Base-by-base conservation (phyloP, 2,113 vertebrate species). In the Polyodon spathula region DNA sequence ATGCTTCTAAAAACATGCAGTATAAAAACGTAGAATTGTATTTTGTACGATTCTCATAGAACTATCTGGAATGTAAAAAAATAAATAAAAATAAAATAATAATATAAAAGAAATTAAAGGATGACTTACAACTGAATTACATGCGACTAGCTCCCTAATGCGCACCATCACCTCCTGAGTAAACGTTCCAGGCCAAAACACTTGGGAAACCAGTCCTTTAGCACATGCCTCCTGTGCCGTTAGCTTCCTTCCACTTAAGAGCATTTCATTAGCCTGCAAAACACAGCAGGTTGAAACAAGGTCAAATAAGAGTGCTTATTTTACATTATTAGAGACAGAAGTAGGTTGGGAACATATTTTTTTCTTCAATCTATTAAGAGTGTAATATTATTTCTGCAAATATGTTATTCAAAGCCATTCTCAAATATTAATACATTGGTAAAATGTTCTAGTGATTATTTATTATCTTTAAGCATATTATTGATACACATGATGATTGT, bases 161-260 rank as follows among this genome's bases (percentile, higher is more conserved):
- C 96, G 86, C 73, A 93, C 86, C 92, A 94, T 94, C 61, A 99
- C 95, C 84, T 99, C 95, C 78, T 98, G 95, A 53, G 87, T 92
- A 80, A 98, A 99, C 3, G 95, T 97, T 65, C 88, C 93, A 0
- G 96, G 94, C 95, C 96, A 99, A 42, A 99, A 90, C 61, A 99
- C 96, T 82, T 98, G 96, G 8, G 95, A 98, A 38, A 99, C 94
- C 72, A 99, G 76, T 63, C 96, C 96, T 75, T 97, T 98, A 68
- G 88, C 86, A 66, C 95, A 97, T 0, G 95, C 96, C 76, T 99
- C 95, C 84, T 96, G 93, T 0, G 96, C 96, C 0, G 96, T 99
- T 78, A 99, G 37, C 81, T 97, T 99, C 76, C 95, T 91, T 62
- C 92, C 92, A 16, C 94, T 93, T 63, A 99, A 89, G 65, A 97